phyloP scores from a whole-genome alignment of 2,113 vertebrate species.

The Aegithalos caudatus region DNA sequence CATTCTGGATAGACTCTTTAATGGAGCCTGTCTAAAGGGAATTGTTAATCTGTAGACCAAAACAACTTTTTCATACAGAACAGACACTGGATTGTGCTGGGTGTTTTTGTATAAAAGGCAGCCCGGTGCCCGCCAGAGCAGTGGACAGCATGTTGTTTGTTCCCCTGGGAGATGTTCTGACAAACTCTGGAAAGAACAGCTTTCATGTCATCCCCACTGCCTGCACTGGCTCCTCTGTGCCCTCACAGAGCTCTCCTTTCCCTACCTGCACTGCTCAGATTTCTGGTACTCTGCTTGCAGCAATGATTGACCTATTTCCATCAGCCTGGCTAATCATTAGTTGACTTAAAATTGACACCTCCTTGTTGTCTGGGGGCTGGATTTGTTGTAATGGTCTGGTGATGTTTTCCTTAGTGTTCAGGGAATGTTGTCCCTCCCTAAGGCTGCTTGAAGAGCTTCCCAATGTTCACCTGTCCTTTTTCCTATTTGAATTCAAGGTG shows the following conservation, averaged over 20 bases:
- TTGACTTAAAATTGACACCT: conserved; percentile 40
- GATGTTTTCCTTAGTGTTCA: background rate
- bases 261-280: conserved; percentile 22
- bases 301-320: conserved; percentile 60
- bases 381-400: background rate
- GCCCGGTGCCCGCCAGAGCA: background rate
- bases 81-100: conserved; percentile 58
- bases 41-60: conserved; percentile 29
- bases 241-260: conserved; percentile 7
- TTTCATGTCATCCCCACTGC: conserved; percentile 15
- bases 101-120: conserved; percentile 59
- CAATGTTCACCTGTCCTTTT: background rate
- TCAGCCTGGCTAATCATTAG: conserved; percentile 56
- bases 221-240: background rate
- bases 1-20: conserved; percentile 51
- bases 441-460: background rate
- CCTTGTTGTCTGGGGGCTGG: background rate
- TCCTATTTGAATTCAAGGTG: background rate
- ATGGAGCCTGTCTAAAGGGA: conserved; percentile 19
- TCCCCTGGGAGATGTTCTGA: conserved; percentile 54
- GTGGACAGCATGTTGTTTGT: conserved; percentile 58
- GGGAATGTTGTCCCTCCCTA: background rate
- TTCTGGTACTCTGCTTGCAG: conserved; percentile 53
- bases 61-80: conserved; percentile 56
- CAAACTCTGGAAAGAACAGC: conserved; percentile 46